Percentiles rank a stretch among this genome's conserved stretches.
Conservation (phyloP, 2,888 invertebrate genomes). For the Imbricaverruca yamaguchii region DNA sequence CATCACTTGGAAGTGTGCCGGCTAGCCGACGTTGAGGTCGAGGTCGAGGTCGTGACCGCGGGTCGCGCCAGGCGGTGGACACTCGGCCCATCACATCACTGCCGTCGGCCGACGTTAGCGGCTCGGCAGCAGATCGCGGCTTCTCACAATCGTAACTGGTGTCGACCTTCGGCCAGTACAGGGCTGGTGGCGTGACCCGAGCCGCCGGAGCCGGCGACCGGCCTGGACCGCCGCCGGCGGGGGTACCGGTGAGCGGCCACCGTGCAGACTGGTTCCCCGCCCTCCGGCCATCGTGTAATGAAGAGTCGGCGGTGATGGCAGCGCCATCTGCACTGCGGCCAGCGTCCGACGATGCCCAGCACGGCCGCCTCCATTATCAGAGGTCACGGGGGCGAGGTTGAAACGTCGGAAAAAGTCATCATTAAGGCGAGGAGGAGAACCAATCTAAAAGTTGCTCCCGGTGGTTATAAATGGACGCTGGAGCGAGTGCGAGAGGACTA, state of each 20-base stretch:
- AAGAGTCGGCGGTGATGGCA: not conserved
- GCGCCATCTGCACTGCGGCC: not conserved
- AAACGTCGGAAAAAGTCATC: constrained; percentile 20
- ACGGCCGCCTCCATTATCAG: constrained; percentile 13
- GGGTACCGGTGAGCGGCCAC: not conserved
- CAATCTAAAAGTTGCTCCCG: constrained; percentile 19
- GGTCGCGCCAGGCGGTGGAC: not conserved
- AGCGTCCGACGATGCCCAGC: not conserved
- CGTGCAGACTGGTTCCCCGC: too few species aligned
- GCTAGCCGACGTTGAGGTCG: not conserved
- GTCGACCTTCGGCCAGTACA: constrained; percentile 66
- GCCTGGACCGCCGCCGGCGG: not conserved
- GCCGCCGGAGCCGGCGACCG: not conserved
- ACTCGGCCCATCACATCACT: not conserved
- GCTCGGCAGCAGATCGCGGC: not conserved
- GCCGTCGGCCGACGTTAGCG: not conserved
- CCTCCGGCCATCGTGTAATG: not conserved
- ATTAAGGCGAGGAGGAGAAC: constrained; percentile 10
- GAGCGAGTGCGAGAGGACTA: not conserved
- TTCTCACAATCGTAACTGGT: not conserved
- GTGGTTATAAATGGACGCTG: constrained; percentile 2
- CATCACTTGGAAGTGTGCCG: not conserved
- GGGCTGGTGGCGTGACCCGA: constrained; percentile 67
- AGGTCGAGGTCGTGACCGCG: not conserved
- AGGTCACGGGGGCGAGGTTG: constrained; percentile 14